These are phyloP conservation scores for Megalurothrips usitatus DNA, from an alignment of 2,888 invertebrate genomes.

Conservation along the genomic window DNA sequence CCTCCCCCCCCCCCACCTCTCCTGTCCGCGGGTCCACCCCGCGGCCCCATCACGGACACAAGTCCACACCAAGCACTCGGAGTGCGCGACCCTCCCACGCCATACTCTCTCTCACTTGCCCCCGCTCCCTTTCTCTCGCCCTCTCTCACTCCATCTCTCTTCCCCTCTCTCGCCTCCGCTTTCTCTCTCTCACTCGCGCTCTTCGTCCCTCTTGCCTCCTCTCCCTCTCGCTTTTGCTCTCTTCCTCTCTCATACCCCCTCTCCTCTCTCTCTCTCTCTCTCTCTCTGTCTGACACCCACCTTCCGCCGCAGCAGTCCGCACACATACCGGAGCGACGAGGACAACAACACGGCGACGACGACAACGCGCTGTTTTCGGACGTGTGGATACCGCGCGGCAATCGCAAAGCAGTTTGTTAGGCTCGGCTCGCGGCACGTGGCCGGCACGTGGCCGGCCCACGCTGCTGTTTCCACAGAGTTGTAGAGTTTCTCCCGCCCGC, in stretches of 20 bases:
- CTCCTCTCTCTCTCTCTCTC: background rate
- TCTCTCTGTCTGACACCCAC: background rate
- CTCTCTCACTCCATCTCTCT: no score
- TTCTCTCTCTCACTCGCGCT: background rate
- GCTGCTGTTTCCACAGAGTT: no score
- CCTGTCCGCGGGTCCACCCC: background rate
- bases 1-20: no score
- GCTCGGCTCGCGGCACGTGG: background rate
- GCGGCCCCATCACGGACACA: background rate
- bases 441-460: background rate
- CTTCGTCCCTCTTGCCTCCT: background rate
- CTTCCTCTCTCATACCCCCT: no score
- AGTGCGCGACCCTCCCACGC: no score
- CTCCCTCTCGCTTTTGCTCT: background rate
- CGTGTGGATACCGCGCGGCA: background rate
- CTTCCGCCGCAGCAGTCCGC: background rate
- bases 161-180: background rate
- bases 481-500: no score
- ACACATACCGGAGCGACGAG: background rate
- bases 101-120: no score
- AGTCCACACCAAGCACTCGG: no score
- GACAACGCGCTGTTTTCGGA: background rate
- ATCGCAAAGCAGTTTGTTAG: slow-evolving; percentile 3
- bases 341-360: no score
- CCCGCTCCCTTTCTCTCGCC: no score